Conservation (phyloP, 2,888 invertebrate genomes). For the Keiferia lycopersicella region DNA sequence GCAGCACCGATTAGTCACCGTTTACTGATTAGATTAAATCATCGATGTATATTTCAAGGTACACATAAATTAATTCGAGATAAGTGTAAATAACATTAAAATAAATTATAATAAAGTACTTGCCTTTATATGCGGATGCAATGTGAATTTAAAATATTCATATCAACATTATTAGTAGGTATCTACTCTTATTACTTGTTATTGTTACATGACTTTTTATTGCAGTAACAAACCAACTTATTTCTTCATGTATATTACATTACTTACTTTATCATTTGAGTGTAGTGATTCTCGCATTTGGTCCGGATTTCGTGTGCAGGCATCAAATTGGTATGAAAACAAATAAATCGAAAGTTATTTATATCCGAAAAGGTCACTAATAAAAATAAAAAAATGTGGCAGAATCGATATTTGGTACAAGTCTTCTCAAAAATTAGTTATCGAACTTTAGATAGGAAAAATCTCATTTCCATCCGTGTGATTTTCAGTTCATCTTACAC, state of each 20-base stretch:
- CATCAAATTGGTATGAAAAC: no score
- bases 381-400: no score
- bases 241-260: not conserved
- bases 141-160: not conserved
- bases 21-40: conserved; percentile 19
- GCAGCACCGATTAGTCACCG: conserved; percentile 32
- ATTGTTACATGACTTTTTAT: not conserved
- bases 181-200: not conserved
- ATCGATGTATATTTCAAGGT: conserved; percentile 29
- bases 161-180: not conserved
- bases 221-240: not conserved
- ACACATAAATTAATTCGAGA: not conserved
- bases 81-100: not conserved
- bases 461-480: no score
- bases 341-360: no score
- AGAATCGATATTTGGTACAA: no score
- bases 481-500: no score
- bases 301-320: no score
- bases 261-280: not conserved
- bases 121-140: not conserved
- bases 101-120: not conserved
- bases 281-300: no score
- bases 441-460: no score
- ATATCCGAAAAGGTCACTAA: no score
- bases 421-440: no score